Base-by-base conservation (phyloP, 2,797 vertebrate species). In the Molothrus ater region DNA sequence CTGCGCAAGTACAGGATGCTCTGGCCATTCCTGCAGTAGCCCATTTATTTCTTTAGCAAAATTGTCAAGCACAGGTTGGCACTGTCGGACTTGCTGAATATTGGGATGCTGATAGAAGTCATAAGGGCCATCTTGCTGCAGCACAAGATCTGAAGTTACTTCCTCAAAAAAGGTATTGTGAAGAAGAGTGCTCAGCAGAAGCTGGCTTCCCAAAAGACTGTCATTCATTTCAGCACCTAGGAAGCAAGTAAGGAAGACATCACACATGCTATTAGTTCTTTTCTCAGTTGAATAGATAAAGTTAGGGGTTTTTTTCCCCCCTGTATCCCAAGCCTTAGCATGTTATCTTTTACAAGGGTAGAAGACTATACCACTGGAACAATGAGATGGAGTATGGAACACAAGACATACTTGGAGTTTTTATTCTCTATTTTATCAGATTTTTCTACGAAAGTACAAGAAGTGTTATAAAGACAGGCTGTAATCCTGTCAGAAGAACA, bases 81-180 rank as follows among this genome's bases (percentile, higher is more conserved):
- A 99, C 42, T 98, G 98, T 3, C 97, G 97, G 26, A 98, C 99
- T 97, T 99, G 98, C 32, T 97, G 98, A 96, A 99, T 97, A 89
- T 99, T 99, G 80, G 99, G 98, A 75, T 99, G 98, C 92, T 98
- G 99, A 95, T 99, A 99, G 97, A 99, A 99, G 97, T 99, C 99
- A 71, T 99, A 99, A 0, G 99, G 98, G 8, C 98, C 98, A 1
- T 98, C 98, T 28, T 98, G 96, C 48, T 97, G 97, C 54, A 99
- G 87, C 17, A 93, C 34, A 40, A 99, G 98, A 64, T 98, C 98
- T 19, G 98, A 98, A 7, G 94, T 26, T 5, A 86, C 96, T 34
- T 97, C 97, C 57, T 98, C 98, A 93, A 98, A 98, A 54, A 99
- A 98, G 0, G 98, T 98, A 97, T 99, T 99, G 96, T 97, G 98